Evolutionary conservation across 2,888 invertebrate genomes (phyloP).

Genomic region (Imbricaverruca yamaguchii): DNA sequence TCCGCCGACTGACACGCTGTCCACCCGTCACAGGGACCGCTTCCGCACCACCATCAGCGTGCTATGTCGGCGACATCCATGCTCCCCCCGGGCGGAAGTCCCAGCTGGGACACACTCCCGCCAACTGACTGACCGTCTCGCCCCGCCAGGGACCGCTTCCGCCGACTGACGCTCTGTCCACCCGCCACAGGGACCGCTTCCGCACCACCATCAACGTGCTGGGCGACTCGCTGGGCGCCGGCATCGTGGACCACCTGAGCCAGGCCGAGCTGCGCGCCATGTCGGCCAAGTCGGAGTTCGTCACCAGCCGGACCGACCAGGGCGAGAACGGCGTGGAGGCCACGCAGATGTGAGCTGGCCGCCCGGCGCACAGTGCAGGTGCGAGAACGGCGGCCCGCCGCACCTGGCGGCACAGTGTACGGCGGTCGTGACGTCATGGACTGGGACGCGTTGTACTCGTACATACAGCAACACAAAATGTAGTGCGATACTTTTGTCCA

Average conservation of each 20-base stretch:
- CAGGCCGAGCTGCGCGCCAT: conserved; percentile 31
- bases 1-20: too few relatives aligned
- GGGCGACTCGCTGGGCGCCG: conserved; percentile 33
- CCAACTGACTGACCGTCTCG: too few relatives aligned
- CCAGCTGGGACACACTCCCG: too few relatives aligned
- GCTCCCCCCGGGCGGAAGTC: too few relatives aligned
- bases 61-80: too few relatives aligned
- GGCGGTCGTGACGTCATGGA: too few relatives aligned
- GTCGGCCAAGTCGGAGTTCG: background rate
- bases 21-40: conserved; percentile 27
- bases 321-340: conserved; percentile 7
- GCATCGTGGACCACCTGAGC: conserved; percentile 33
- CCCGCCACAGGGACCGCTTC: conserved; percentile 31
- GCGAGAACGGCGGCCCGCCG: too few relatives aligned
- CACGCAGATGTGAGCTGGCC: background rate
- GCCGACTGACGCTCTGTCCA: conserved; percentile 1
- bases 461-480: too few relatives aligned
- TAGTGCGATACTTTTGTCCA: too few relatives aligned
- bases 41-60: conserved; percentile 33
- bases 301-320: background rate
- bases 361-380: background rate
- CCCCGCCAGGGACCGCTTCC: conserved; percentile 32
- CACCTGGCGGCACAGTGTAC: too few relatives aligned
- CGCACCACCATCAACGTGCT: conserved; percentile 34
- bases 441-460: too few relatives aligned